Base-by-base conservation (phyloP, 2,113 vertebrate species). In the Pycnonotus jocosus region DNA sequence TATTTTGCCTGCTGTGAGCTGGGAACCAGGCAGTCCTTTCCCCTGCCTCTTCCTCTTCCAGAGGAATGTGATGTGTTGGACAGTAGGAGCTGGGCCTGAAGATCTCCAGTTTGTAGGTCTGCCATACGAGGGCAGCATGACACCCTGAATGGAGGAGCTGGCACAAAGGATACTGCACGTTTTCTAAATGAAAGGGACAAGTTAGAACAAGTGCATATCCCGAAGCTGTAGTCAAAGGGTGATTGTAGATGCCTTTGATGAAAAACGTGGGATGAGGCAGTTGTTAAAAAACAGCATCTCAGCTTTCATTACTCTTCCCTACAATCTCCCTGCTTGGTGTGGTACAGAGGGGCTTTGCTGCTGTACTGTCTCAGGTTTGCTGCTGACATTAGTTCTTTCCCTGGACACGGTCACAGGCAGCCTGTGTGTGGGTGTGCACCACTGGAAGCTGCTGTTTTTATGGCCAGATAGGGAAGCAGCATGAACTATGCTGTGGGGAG, bases 111-210 rank as follows among this genome's bases (percentile, higher is more conserved):
- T 85, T 83, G 51, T 53, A 22, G 31, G 17, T 81, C 76, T 92
- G 89, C 97, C 96, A 80, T 94, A 45, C 0, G 97, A 96, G 97
- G 94, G 96, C 96, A 96, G 90, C 86, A 93, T 5, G 87, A 60
- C 16, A 86, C 88, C n/a, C 70, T 65, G 77, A 81, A 86, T 50
- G 13, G 61, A 71, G 25, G 37, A 56, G 69, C 72, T 62, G 76
- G 25, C 47, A 16, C 72, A 31, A 9, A 7, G 27, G 37, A 37
- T 28, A 8, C 31, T 11, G 21, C 42, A 11, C 33, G 37, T 33
- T 80, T 56, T 25, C 35, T 30, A 64, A 73, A 61, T 13, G 33
- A 51, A 79, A 80, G 38, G 58, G 44, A 71, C 54, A 53, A 78
- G 88, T 81, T 66, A 58, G 31, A 96, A 72, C 79, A 86, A 95